A percentile compares a stretch with the other conserved stretches of the same genome.
phyloP scores from a whole-genome alignment of 2,113 vertebrate species.

The Tachycineta bicolor region DNA sequence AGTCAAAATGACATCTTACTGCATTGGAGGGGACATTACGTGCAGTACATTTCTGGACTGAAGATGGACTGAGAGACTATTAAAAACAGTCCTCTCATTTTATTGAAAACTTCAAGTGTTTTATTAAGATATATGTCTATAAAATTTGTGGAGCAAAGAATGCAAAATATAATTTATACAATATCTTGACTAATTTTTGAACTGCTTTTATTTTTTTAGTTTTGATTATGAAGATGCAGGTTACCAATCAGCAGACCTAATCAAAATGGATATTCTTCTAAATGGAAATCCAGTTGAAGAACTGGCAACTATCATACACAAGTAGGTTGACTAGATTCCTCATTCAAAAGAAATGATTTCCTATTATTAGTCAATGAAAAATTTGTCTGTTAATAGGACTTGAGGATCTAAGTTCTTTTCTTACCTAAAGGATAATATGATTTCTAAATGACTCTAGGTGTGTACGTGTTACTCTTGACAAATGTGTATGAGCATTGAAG shows the following conservation, averaged over 20 bases:
- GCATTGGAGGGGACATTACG: background rate
- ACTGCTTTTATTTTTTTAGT: slow-evolving; percentile 60
- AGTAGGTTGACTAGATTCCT: slow-evolving; percentile 66
- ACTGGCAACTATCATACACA: slow-evolving; percentile 86
- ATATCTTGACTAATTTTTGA: background rate
- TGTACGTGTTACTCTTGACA: background rate
- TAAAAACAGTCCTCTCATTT: background rate
- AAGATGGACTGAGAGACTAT: background rate
- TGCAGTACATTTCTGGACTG: background rate
- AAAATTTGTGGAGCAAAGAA: background rate
- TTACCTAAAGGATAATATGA: background rate
- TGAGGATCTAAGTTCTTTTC: background rate
- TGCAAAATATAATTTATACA: background rate
- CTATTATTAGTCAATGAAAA: background rate
- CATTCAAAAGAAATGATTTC: background rate
- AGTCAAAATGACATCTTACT: background rate
- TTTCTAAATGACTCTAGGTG: background rate
- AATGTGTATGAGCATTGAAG: background rate
- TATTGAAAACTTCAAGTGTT: background rate
- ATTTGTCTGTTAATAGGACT: background rate
- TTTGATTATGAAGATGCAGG: slow-evolving; percentile 98
- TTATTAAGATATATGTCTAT: background rate
- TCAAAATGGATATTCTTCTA: slow-evolving; percentile 93
- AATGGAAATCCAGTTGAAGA: slow-evolving; percentile 92
- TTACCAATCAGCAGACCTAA: slow-evolving; percentile 88